Conservation (phyloP, 2,113 vertebrate species). For the Oxyura jamaicensis region DNA sequence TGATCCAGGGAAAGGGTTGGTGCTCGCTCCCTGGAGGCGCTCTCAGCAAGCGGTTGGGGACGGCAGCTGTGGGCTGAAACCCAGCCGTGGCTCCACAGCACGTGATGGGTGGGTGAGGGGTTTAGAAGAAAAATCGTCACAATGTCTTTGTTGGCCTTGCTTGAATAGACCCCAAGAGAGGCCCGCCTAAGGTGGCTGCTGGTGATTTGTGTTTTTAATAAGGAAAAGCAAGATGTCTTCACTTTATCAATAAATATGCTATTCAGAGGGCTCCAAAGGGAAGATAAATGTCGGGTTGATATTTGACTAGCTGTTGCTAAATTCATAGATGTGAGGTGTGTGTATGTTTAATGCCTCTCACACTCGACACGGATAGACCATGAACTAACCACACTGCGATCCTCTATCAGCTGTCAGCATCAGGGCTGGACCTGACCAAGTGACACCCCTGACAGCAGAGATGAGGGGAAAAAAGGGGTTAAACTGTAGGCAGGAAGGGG, state of each 20-base stretch:
- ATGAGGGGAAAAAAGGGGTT: constrained; percentile 29
- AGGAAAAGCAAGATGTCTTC: not conserved
- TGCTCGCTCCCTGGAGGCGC: not conserved
- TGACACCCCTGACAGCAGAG: not conserved
- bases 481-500: constrained; percentile 28
- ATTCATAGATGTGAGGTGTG: not conserved
- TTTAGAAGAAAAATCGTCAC: not conserved
- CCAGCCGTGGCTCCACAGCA: not conserved
- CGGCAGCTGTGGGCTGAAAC: not conserved
- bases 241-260: not conserved
- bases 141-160: not conserved
- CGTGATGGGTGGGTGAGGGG: not conserved
- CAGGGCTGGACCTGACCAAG: not conserved
- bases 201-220: not conserved
- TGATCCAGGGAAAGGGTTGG: not conserved
- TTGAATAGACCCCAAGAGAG: not conserved
- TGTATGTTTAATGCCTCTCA: not conserved
- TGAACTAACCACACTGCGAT: not conserved
- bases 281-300: not conserved
- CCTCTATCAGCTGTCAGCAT: not conserved
- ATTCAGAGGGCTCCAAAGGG: not conserved
- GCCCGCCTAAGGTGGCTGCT: not conserved
- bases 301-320: not conserved
- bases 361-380: not conserved
- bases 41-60: accelerated